phyloP scores from a whole-genome alignment of 2,888 invertebrate genomes.

The Zele albiditarsus region DNA sequence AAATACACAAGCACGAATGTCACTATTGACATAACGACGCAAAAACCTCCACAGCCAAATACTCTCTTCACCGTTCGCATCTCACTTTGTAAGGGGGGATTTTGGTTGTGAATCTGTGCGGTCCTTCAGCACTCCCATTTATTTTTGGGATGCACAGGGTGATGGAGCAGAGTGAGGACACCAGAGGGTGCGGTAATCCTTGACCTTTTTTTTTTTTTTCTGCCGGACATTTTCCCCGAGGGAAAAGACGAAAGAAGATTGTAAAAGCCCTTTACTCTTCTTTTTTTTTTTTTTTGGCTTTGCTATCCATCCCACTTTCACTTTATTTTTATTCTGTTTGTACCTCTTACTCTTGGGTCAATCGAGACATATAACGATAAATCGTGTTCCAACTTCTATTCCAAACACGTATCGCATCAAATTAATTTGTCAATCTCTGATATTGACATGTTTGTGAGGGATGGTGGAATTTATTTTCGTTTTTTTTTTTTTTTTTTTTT shows the following conservation, averaged over 20 bases:
- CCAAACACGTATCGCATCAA: slow-evolving; percentile 52
- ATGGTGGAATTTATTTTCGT: neutral
- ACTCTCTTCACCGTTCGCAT: slow-evolving; percentile 23
- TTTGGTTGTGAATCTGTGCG: slow-evolving; percentile 56
- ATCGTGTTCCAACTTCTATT: slow-evolving; percentile 43
- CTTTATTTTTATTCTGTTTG: slow-evolving; percentile 13
- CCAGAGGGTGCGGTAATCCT: slow-evolving; percentile 59
- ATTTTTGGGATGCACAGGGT: neutral
- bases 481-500: neutral
- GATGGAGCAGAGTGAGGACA: neutral
- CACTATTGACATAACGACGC: slow-evolving; percentile 59
- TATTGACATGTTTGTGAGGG: slow-evolving; percentile 33
- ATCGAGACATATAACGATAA: neutral
- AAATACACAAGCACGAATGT: slow-evolving; percentile 54
- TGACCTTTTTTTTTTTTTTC: slow-evolving; percentile 53
- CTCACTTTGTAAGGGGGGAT: slow-evolving; percentile 18
- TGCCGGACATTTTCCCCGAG: slow-evolving; percentile 44
- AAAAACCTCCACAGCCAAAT: slow-evolving; percentile 18
- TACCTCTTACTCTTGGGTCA: neutral
- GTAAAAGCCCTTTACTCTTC: slow-evolving; percentile 27
- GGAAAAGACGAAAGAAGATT: slow-evolving; percentile 50
- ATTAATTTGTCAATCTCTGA: slow-evolving; percentile 49
- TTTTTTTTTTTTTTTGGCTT: slow-evolving; percentile 19
- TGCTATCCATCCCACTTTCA: slow-evolving; percentile 16
- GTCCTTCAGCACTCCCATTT: slow-evolving; percentile 48